These are phyloP conservation scores for Cataglyphis albicans DNA, from an alignment of 2,888 invertebrate species.

Conservation along the genomic window DNA sequence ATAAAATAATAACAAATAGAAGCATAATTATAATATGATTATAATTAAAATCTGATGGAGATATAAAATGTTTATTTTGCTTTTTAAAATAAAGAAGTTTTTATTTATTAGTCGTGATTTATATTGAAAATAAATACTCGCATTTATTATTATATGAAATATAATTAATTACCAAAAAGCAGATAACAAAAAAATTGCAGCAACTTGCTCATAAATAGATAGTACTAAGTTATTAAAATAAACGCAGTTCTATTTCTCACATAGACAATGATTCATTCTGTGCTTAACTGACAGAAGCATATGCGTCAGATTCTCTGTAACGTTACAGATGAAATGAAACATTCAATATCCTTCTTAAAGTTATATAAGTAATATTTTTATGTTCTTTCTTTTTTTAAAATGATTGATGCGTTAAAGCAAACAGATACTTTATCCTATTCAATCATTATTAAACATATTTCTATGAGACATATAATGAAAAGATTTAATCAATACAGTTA, in stretches of 20 bases:
- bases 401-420: neutral
- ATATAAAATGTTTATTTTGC: neutral
- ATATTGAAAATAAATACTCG: neutral
- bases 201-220: neutral
- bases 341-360: neutral
- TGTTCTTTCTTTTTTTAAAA: neutral
- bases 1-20: neutral
- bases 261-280: neutral
- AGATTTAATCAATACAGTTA: neutral
- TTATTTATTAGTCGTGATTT: neutral
- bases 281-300: slow-evolving; percentile 3
- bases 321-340: neutral
- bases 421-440: neutral
- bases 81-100: neutral
- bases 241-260: neutral
- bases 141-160: neutral
- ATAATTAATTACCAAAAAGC: neutral
- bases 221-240: neutral
- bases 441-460: neutral
- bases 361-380: neutral
- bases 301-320: neutral
- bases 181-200: neutral
- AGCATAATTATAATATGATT: neutral
- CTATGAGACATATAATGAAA: neutral
- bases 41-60: neutral